Evolutionary conservation across 1,140 invertebrate genomes (phyloP), one percentile per base, ranked within the genome.

Genomic region (Drosophila saltans): DNA sequence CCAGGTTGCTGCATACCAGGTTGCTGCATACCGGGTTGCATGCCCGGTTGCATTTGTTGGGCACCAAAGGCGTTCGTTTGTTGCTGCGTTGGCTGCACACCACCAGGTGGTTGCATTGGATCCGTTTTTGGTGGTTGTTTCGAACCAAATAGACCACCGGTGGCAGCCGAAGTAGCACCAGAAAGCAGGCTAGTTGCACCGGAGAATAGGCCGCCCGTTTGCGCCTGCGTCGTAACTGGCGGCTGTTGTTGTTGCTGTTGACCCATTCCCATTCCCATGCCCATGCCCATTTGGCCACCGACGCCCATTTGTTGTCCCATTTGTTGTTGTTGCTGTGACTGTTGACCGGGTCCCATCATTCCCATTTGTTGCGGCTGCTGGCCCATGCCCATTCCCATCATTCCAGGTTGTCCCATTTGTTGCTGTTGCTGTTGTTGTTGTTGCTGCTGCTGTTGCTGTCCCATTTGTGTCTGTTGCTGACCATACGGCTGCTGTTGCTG

Each of bases 161-260:
- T 92, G 81, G 91, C 91, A 91, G 91, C 91, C 91, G 91, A 91
- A 79, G 91, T 92, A 90, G 91, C 91, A 91, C 91, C 91, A 78
- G 91, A 92, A 57, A 92, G 78, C 81, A 92, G 84, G 79, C 85
- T 92, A 78, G 91, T 92, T 40, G 91, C 91, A 36, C 91, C 91
- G 56, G 91, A 92, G 76, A 92, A 91, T 45, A 92, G 80, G 72
- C 91, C 91, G 62, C 91, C 91, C 74, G 89, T 89, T 64, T 60
- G 72, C 73, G 69, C 78, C 75, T 84, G 82, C 66, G 91, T 89
- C 75, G 83, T 89, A 36, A 91, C 85, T 59, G 86, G 80, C 69
- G 78, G 80, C 66, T 90, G 91, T 52, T 89, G 90, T 64, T 91
- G 91, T 69, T 93, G 93, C 56, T 93, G 92, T 56, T 90, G 91